A percentile compares a stretch with the other conserved stretches of the same genome.
These are phyloP conservation scores for Macrosteles quadrilineatus DNA, from an alignment of 1,140 invertebrate species.

Conservation along the genomic window DNA sequence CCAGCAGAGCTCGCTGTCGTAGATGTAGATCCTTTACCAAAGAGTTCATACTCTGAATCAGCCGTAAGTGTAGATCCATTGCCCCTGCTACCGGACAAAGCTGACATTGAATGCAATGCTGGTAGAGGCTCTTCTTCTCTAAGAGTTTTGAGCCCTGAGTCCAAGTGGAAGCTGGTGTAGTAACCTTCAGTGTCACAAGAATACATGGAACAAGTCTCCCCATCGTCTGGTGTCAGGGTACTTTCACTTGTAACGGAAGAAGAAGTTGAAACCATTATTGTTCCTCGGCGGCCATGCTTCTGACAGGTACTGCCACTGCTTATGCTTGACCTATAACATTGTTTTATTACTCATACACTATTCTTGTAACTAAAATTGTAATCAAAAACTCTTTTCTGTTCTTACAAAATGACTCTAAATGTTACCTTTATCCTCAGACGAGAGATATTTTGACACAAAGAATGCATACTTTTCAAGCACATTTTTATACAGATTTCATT, in stretches of 20 bases:
- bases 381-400: too few species aligned
- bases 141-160: conserved; percentile 86
- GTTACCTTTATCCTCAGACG: too few species aligned
- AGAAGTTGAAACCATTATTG: conserved; percentile 52
- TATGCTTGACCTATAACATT: conserved; percentile 60
- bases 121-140: conserved; percentile 76
- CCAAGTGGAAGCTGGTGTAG: conserved; percentile 96
- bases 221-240: conserved; percentile 83
- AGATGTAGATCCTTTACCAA: conserved; percentile 79
- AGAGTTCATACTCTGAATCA: conserved; percentile 87
- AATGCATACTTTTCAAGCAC: too few species aligned
- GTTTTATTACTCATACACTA: background rate
- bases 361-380: too few species aligned
- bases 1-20: conserved; percentile 88
- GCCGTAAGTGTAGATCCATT: conserved; percentile 55
- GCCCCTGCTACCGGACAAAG: conserved; percentile 52
- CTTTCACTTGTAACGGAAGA: conserved; percentile 83
- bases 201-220: conserved; percentile 90
- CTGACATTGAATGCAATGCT: conserved; percentile 62
- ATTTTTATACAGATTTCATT: too few species aligned
- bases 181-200: conserved; percentile 96
- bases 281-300: conserved; percentile 38
- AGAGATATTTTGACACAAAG: too few species aligned
- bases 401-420: too few species aligned
- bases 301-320: conserved; percentile 57